phyloP scores from a whole-genome alignment of 2,888 invertebrate species.

The Caenorhabditis imperialis region DNA sequence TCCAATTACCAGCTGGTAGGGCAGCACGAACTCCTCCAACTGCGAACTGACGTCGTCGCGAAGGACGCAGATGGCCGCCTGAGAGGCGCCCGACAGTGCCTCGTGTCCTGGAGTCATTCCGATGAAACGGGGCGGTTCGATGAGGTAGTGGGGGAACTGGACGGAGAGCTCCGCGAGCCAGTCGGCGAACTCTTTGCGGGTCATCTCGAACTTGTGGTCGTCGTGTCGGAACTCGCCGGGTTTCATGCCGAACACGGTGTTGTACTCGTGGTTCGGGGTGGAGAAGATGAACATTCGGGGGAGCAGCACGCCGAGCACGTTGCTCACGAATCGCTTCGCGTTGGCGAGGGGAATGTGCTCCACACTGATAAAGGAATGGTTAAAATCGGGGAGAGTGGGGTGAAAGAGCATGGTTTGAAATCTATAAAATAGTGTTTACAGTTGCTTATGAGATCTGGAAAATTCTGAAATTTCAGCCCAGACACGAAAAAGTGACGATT shows the following conservation, averaged over 20 bases:
- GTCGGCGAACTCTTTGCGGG: constrained; percentile 76
- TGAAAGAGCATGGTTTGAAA: too few species aligned
- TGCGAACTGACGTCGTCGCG: constrained; percentile 7
- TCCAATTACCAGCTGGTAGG: constrained; percentile 14
- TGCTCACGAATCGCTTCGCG: constrained; percentile 72
- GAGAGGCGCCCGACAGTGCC: constrained; percentile 39
- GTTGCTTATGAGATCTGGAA: too few species aligned
- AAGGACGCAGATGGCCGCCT: constrained; percentile 34
- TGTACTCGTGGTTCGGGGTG: constrained; percentile 80
- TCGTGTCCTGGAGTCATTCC: constrained; percentile 38
- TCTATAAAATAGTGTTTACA: too few species aligned
- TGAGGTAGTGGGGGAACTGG: constrained; percentile 25
- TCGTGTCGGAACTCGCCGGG: constrained; percentile 78
- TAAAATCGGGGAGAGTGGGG: too few species aligned
- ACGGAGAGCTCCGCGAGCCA: constrained; percentile 71
- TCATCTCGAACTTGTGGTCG: constrained; percentile 80
- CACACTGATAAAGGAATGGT: constrained; percentile 77
- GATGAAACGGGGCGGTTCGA: constrained; percentile 34
- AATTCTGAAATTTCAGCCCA: too few species aligned
- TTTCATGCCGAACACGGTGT: constrained; percentile 66
- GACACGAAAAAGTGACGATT: too few species aligned
- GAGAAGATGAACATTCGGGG: constrained; percentile 79
- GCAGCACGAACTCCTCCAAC: constrained; percentile 17
- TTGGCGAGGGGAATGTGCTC: constrained; percentile 78
- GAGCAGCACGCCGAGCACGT: constrained; percentile 77